Conservation (phyloP, 2,797 vertebrate species). For the Hyperoplus immaculatus region DNA sequence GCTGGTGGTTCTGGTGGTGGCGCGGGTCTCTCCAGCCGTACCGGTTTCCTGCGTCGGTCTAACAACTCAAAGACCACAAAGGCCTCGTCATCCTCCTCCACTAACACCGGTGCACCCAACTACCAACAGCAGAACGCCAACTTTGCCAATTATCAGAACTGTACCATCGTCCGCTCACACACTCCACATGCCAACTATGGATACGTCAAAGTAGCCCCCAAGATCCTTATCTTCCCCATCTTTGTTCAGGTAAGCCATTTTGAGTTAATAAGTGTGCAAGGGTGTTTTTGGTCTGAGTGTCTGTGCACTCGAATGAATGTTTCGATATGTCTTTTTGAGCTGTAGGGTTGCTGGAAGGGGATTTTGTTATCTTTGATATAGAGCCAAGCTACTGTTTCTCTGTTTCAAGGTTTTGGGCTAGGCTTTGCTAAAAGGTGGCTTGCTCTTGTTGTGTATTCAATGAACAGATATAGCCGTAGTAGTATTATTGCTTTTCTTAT, state of each 20-base stretch:
- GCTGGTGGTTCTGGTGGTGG: conserved; percentile 30
- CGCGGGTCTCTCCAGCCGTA: conserved; percentile 86
- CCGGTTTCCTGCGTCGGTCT: conserved; percentile 89
- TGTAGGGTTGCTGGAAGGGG: background rate
- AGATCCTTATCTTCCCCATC: conserved; percentile 95
- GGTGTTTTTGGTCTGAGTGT: background rate
- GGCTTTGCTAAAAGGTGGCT: background rate
- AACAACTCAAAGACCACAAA: conserved; percentile 82
- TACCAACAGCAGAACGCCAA: conserved; percentile 85
- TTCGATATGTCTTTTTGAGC: background rate
- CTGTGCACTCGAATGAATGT: background rate
- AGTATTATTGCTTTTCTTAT: background rate
- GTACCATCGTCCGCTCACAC: conserved; percentile 90
- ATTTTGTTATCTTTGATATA: background rate
- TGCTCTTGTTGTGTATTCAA: background rate
- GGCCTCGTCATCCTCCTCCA: conserved; percentile 72
- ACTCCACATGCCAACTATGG: conserved; percentile 89
- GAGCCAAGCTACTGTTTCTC: background rate
- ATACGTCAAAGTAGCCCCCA: conserved; percentile 93
- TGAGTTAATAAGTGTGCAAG: background rate
- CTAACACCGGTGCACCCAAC: conserved; percentile 41
- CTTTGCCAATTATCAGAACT: conserved; percentile 93
- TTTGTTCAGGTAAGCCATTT: conserved; percentile 91
- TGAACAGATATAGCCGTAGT: background rate
- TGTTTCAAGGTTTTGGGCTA: background rate